These are phyloP conservation scores for Elephas maximus DNA, from an alignment of 2,113 vertebrate genomes.

Conservation along the genomic window DNA sequence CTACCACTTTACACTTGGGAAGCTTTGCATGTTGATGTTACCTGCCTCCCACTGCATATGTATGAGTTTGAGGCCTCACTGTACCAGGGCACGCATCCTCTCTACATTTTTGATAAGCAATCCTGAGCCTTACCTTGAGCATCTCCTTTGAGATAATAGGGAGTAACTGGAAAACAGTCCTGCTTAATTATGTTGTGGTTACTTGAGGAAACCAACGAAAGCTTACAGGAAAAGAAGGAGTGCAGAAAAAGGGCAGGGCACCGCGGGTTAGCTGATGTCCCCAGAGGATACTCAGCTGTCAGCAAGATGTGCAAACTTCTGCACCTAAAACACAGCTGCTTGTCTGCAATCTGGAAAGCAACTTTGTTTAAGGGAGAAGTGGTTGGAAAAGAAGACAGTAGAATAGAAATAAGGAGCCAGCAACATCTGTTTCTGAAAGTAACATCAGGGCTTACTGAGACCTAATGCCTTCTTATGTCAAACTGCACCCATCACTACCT, in stretches of 20 bases:
- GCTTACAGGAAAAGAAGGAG: not conserved
- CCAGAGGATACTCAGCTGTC: slow-evolving; percentile 53
- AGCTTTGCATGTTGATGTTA: not conserved
- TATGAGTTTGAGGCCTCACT: not conserved
- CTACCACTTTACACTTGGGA: not conserved
- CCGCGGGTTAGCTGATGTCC: not conserved
- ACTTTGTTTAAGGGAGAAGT: not conserved
- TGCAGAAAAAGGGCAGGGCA: not conserved
- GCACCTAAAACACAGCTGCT: slow-evolving; percentile 25
- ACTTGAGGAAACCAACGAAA: not conserved
- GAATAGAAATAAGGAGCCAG: not conserved
- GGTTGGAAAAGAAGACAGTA: not conserved
- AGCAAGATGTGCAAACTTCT: not conserved
- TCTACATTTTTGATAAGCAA: not conserved
- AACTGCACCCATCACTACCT: not conserved
- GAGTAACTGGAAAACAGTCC: not conserved
- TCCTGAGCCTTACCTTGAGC: not conserved
- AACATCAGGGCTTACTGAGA: not conserved
- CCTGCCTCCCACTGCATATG: not conserved
- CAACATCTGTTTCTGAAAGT: not conserved
- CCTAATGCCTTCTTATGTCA: not conserved
- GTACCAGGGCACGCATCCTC: not conserved
- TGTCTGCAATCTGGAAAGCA: not conserved
- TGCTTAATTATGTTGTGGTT: not conserved
- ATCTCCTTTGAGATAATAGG: slow-evolving; percentile 3